phyloP scores from a whole-genome alignment of 2,888 invertebrate genomes.

The Agrilus biguttatus region DNA sequence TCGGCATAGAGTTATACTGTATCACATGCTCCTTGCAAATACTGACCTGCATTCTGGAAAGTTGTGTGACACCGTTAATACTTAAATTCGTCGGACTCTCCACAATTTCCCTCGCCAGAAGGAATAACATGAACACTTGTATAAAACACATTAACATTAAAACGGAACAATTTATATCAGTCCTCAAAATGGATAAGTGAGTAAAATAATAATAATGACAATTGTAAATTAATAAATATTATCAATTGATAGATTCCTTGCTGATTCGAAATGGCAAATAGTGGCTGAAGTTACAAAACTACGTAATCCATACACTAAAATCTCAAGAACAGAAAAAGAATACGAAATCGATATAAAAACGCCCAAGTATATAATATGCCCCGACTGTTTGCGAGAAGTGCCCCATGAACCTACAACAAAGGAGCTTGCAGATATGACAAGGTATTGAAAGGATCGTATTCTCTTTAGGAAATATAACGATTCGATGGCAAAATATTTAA shows the following conservation, averaged over 20 bases:
- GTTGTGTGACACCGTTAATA: conserved; percentile 1
- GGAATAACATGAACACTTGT: conserved; percentile 41
- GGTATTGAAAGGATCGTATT: conserved; percentile 12
- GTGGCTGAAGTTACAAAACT: conserved; percentile 40
- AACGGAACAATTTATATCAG: conserved; percentile 36
- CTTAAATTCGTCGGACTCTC: conserved; percentile 6
- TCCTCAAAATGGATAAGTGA: conserved; percentile 43
- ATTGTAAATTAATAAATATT: too few relatives aligned
- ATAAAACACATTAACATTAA: conserved; percentile 36
- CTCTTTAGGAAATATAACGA: too few relatives aligned
- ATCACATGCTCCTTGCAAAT: not conserved
- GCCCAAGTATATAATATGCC: conserved; percentile 39
- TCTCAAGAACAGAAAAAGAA: conserved; percentile 29
- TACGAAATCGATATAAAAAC: conserved; percentile 25
- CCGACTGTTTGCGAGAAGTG: conserved; percentile 41
- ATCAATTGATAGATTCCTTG: conserved; percentile 29
- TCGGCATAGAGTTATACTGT: too few relatives aligned
- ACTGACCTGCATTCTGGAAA: conserved; percentile 6
- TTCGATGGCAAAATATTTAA: too few relatives aligned
- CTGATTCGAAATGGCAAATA: conserved; percentile 47
- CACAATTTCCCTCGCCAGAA: conserved; percentile 32
- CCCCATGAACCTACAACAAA: conserved; percentile 41
- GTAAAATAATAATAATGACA: not conserved
- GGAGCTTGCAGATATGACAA: conserved; percentile 30
- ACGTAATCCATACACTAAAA: conserved; percentile 42